phyloP scores from a whole-genome alignment of 2,113 vertebrate genomes.

The Caloenas nicobarica region DNA sequence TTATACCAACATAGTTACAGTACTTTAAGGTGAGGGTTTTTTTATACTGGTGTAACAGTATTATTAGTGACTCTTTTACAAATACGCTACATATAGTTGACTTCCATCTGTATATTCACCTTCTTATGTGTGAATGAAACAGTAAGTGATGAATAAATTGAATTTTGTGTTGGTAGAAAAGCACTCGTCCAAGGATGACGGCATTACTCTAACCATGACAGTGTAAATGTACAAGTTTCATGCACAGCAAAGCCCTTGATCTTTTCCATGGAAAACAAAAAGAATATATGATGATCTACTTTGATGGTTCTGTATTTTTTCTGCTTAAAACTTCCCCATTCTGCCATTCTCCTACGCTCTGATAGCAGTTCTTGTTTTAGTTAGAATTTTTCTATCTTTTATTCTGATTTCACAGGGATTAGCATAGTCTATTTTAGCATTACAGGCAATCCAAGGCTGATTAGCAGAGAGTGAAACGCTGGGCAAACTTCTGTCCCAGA shows the following conservation, averaged over 20 bases:
- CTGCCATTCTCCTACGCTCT: background rate
- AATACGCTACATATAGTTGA: background rate
- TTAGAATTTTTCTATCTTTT: background rate
- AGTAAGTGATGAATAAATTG: background rate
- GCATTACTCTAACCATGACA: background rate
- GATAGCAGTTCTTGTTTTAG: background rate
- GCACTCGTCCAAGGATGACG: background rate
- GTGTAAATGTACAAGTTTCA: background rate
- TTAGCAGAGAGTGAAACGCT: background rate
- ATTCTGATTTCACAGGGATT: background rate
- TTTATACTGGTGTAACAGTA: background rate
- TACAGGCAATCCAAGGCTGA: background rate
- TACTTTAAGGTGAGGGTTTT: fast-evolving
- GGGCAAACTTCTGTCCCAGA: background rate
- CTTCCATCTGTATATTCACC: background rate
- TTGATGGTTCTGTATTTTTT: background rate
- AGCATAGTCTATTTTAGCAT: background rate
- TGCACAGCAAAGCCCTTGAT: background rate
- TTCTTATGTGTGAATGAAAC: background rate
- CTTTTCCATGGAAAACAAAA: background rate
- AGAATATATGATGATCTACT: background rate
- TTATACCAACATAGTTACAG: background rate
- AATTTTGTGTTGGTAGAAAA: background rate
- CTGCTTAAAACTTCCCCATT: background rate
- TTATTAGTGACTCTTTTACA: background rate